These are phyloP conservation scores for Epinotia ramella DNA, from an alignment of 2,888 invertebrate genomes.

Conservation along the genomic window DNA sequence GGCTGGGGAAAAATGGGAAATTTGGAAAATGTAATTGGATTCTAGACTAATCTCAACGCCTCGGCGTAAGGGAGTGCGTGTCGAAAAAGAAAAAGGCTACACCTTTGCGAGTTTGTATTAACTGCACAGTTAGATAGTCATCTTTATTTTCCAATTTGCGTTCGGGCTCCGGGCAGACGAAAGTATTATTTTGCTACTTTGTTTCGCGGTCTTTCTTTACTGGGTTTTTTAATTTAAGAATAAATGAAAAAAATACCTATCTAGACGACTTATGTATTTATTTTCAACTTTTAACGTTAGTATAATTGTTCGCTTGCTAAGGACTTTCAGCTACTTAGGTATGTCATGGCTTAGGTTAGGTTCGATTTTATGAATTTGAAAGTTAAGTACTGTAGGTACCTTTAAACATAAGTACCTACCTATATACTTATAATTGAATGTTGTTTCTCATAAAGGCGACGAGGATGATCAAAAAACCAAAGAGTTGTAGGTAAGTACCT, in stretches of 20 bases:
- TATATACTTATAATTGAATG: too few relatives aligned
- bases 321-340: too few relatives aligned
- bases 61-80: conserved; percentile 71
- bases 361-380: too few relatives aligned
- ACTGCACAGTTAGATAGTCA: conserved; percentile 18
- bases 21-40: conserved; percentile 84
- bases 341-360: too few relatives aligned
- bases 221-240: not conserved
- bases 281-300: too few relatives aligned
- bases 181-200: conserved; percentile 15
- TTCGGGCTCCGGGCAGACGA: conserved; percentile 8
- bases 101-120: conserved; percentile 31
- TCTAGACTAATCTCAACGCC: conserved; percentile 80
- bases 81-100: conserved; percentile 63
- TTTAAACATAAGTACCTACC: too few relatives aligned
- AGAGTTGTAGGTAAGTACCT: too few relatives aligned
- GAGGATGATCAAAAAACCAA: too few relatives aligned
- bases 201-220: conserved; percentile 5
- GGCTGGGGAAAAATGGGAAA: conserved; percentile 79
- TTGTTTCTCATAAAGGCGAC: too few relatives aligned
- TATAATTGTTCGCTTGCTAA: too few relatives aligned
- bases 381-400: too few relatives aligned
- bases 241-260: not conserved
- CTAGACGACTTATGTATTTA: not conserved
- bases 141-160: conserved; percentile 32